Evolutionary conservation across 1,140 invertebrate genomes (phyloP).

Genomic region (Oryctes rhinoceros): DNA sequence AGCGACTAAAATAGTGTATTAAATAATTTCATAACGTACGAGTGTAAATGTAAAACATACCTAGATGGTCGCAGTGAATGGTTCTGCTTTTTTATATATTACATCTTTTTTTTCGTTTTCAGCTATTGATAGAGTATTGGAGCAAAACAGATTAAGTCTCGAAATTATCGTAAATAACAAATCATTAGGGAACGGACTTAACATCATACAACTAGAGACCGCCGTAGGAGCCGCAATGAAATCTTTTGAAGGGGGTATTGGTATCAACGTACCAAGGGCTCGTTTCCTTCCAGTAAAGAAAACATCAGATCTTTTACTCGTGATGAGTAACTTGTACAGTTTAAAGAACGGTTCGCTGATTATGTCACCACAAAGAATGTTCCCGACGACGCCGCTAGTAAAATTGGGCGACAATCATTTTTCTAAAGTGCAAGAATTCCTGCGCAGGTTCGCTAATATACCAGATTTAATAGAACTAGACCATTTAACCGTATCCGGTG

Average conservation of each 20-base stretch:
- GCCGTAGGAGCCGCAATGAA: slow-evolving; percentile 99
- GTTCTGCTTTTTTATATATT: not conserved
- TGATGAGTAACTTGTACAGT: slow-evolving; percentile 98
- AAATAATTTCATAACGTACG: no score
- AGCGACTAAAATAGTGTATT: no score
- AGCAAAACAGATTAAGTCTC: slow-evolving; percentile 85
- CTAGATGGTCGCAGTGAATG: no score
- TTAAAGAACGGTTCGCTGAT: slow-evolving; percentile 88
- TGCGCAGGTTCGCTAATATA: slow-evolving; percentile 92
- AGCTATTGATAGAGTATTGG: slow-evolving; percentile 88
- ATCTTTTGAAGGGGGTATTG: slow-evolving; percentile 89
- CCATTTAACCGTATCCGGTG: slow-evolving; percentile 98
- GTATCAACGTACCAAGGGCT: slow-evolving; percentile 95
- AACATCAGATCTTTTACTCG: slow-evolving; percentile 94
- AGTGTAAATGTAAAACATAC: no score
- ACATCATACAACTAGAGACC: slow-evolving; percentile 97
- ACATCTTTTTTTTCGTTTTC: slow-evolving; percentile 51
- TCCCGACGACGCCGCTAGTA: slow-evolving; percentile 94
- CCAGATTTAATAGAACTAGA: slow-evolving; percentile 98
- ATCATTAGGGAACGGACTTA: slow-evolving; percentile 83
- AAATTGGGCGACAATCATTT: slow-evolving; percentile 97
- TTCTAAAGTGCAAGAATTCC: slow-evolving; percentile 95
- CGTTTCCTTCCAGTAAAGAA: slow-evolving; percentile 99
- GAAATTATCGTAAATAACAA: slow-evolving; percentile 99
- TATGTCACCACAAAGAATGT: slow-evolving; percentile 95